Percentiles rank a stretch among this genome's conserved stretches.
phyloP scores from a whole-genome alignment of 30 jellyfish, hydroid and myxozoan genomes.

The Clytia hemisphaerica region DNA sequence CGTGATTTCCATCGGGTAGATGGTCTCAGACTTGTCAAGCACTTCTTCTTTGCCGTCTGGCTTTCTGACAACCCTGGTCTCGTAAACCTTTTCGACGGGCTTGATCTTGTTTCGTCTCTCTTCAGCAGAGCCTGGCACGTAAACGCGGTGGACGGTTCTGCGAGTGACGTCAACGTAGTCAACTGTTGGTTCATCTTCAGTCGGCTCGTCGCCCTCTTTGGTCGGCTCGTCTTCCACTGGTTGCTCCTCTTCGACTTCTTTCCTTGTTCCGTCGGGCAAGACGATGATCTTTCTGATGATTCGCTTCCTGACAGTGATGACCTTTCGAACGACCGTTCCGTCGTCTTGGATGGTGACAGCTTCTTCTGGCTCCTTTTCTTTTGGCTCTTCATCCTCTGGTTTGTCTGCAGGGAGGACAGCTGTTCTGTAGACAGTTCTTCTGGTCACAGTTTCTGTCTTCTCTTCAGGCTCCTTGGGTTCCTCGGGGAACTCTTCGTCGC shows the following conservation, averaged over 20 bases:
- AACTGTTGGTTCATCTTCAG: too few species aligned
- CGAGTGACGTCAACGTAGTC: conserved; percentile 6
- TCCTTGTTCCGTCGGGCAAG: conserved; percentile 38
- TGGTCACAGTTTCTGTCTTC: neutral
- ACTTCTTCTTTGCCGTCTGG: conserved; percentile 57
- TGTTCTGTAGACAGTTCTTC: neutral
- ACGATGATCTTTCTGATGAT: conserved; percentile 16
- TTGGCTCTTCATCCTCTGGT: neutral
- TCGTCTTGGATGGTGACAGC: conserved; percentile 10
- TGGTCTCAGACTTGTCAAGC: conserved; percentile 69
- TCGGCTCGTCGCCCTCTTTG: too few species aligned
- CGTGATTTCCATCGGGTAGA: conserved; percentile 41
- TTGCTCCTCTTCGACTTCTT: conserved; percentile 12
- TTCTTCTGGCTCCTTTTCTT: conserved; percentile 1
- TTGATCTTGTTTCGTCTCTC: too few species aligned
- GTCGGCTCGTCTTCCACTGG: too few species aligned
- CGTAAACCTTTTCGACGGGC: conserved; percentile 67
- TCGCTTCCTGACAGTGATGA: neutral
- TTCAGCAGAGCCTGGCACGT: neutral
- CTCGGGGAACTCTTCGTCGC: conserved; percentile 11
- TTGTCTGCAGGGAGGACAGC: conserved; percentile 1
- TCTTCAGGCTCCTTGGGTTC: conserved; percentile 26
- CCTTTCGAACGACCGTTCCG: conserved; percentile 1
- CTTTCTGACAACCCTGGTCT: conserved; percentile 30
- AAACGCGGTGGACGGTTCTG: neutral